These are phyloP conservation scores for Platyscelio sp. DNA, from an alignment of 2,888 invertebrate species.

Conservation along the genomic window DNA sequence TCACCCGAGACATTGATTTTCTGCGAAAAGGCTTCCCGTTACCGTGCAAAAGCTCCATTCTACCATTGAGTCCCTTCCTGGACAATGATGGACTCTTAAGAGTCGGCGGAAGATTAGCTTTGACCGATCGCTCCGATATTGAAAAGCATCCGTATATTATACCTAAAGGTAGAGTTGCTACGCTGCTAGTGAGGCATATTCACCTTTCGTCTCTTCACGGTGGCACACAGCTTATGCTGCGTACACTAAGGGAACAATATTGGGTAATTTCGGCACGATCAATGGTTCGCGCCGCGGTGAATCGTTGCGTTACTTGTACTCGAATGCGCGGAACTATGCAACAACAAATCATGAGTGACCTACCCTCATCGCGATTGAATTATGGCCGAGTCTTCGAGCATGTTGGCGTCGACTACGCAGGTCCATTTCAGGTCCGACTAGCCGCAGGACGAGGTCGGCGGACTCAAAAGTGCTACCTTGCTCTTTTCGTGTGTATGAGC, in stretches of 20 bases:
- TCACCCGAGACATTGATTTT: no score
- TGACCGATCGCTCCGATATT: neutral
- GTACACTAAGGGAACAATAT: slow-evolving; percentile 38
- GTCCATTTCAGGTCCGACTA: neutral
- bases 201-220: slow-evolving; percentile 37
- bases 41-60: neutral
- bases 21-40: no score
- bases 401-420: slow-evolving; percentile 6
- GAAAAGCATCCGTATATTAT: slow-evolving; percentile 23
- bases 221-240: slow-evolving; percentile 41
- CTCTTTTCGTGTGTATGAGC: slow-evolving; percentile 15
- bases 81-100: slow-evolving; percentile 10
- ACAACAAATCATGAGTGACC: neutral
- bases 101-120: slow-evolving; percentile 4
- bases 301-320: slow-evolving; percentile 25
- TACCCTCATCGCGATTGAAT: neutral
- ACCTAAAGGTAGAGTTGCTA: slow-evolving; percentile 16
- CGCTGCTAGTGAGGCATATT: neutral
- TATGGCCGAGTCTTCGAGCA: neutral
- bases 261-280: slow-evolving; percentile 47
- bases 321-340: slow-evolving; percentile 1
- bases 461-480: neutral
- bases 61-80: slow-evolving; percentile 27
- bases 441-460: neutral
- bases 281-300: neutral